phyloP scores from a whole-genome alignment of 2,888 invertebrate species.

The Parnassius mnemosyne region DNA sequence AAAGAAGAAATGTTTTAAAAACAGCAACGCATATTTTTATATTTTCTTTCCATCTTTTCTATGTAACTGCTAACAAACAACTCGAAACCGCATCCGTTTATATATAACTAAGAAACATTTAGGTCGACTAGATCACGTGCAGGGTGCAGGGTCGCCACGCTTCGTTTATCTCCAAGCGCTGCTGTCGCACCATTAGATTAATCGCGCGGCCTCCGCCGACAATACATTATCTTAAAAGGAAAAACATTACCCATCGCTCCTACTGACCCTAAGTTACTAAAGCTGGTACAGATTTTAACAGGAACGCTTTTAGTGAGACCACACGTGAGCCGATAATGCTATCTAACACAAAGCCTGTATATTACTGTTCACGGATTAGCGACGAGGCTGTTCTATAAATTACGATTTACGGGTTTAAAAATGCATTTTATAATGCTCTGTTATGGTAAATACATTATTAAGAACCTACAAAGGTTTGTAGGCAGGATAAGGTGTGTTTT shows the following conservation, averaged over 20 bases:
- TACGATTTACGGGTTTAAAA: constrained; percentile 18
- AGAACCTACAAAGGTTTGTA: background rate
- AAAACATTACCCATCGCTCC: constrained; percentile 14
- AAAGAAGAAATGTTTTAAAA: too few relatives aligned
- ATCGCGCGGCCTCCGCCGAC: constrained; percentile 4
- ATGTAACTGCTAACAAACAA: background rate
- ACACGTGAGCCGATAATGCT: constrained; percentile 35
- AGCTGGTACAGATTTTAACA: constrained; percentile 19
- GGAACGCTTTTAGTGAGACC: constrained; percentile 31
- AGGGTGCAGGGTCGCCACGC: constrained; percentile 1
- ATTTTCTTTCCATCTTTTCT: too few relatives aligned
- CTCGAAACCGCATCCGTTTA: background rate
- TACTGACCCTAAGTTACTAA: constrained; percentile 21
- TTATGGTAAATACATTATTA: constrained; percentile 10
- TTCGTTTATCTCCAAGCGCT: constrained; percentile 9
- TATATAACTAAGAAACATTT: background rate
- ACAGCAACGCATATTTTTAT: too few relatives aligned
- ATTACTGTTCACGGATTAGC: constrained; percentile 21
- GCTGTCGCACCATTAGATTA: constrained; percentile 20
- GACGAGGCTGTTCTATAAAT: constrained; percentile 16
- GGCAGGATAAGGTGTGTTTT: too few relatives aligned
- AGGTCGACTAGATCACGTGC: constrained; percentile 2
- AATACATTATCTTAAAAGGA: constrained; percentile 12
- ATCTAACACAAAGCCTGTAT: constrained; percentile 31
- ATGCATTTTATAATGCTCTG: constrained; percentile 8